Percentiles rank a stretch among this genome's conserved stretches.
These are phyloP conservation scores for Drosophila leontia DNA, from an alignment of 1,140 invertebrate species.

Conservation along the genomic window DNA sequence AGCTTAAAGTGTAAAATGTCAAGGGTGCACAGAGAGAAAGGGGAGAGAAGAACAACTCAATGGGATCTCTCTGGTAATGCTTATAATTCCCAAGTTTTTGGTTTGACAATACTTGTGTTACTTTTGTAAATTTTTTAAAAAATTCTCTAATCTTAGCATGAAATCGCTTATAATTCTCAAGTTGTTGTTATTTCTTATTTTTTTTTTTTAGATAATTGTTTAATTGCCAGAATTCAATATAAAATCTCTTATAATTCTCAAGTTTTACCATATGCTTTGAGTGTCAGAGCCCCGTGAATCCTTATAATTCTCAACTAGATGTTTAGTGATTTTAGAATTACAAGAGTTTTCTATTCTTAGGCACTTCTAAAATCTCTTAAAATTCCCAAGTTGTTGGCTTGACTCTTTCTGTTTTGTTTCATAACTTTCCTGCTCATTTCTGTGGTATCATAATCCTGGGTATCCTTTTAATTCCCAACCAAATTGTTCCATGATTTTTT, in stretches of 20 bases:
- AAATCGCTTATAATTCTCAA: background rate
- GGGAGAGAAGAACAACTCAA: background rate
- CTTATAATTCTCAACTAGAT: background rate
- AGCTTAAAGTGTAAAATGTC: constrained; percentile 6
- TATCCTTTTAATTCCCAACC: background rate
- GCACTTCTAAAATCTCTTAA: too few relatives aligned
- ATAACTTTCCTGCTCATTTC: background rate
- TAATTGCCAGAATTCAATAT: background rate
- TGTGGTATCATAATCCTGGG: background rate
- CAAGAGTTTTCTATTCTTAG: too few relatives aligned
- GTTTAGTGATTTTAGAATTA: background rate
- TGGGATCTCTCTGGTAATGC: too few relatives aligned
- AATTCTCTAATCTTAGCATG: background rate
- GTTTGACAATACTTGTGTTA: background rate
- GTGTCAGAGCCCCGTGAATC: background rate
- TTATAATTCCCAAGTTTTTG: background rate
- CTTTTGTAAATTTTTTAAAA: background rate
- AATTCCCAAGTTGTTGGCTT: background rate
- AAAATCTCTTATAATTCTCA: too few relatives aligned
- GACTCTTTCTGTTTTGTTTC: background rate
- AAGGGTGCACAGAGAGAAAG: background rate
- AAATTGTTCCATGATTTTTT: background rate
- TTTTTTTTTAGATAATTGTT: too few relatives aligned
- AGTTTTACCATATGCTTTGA: too few relatives aligned
- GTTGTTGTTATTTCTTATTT: too few relatives aligned